These are phyloP conservation scores for Riparia riparia DNA, from an alignment of 2,113 vertebrate species.

Conservation along the genomic window DNA sequence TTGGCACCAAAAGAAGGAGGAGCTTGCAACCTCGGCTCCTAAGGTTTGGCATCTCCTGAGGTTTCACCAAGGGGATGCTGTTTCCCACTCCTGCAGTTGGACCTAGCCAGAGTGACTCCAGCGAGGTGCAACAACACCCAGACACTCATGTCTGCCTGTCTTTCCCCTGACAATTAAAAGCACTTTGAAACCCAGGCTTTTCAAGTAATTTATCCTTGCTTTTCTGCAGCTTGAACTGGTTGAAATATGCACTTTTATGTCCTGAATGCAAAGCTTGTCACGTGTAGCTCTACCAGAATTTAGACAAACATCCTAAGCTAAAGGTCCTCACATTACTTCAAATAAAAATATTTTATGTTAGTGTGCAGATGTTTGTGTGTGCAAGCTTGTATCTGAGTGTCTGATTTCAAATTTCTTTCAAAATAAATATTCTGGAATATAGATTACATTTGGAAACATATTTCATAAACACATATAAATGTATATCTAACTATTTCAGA, in stretches of 20 bases:
- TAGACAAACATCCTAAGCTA: background rate
- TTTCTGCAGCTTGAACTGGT: background rate
- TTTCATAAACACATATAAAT: too few relatives aligned
- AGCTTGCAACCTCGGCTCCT: too few relatives aligned
- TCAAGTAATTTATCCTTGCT: background rate
- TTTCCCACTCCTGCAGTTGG: too few relatives aligned
- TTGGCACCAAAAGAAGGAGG: too few relatives aligned
- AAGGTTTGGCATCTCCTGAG: too few relatives aligned
- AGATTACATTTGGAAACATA: background rate
- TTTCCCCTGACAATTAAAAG: background rate
- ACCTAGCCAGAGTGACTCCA: too few relatives aligned
- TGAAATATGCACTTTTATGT: background rate
- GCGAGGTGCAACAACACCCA: background rate
- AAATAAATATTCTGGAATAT: background rate
- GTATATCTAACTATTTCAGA: background rate
- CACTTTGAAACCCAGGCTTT: background rate
- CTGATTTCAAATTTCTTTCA: background rate
- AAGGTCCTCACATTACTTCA: background rate
- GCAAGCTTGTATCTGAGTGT: background rate
- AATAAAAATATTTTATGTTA: background rate
- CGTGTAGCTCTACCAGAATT: background rate
- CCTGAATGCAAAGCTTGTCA: background rate
- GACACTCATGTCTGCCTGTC: background rate
- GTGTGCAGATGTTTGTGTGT: accelerated
- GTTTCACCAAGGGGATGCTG: too few relatives aligned